phyloP scores from a whole-genome alignment of 2,113 vertebrate genomes.

The Cephalophus harveyi region DNA sequence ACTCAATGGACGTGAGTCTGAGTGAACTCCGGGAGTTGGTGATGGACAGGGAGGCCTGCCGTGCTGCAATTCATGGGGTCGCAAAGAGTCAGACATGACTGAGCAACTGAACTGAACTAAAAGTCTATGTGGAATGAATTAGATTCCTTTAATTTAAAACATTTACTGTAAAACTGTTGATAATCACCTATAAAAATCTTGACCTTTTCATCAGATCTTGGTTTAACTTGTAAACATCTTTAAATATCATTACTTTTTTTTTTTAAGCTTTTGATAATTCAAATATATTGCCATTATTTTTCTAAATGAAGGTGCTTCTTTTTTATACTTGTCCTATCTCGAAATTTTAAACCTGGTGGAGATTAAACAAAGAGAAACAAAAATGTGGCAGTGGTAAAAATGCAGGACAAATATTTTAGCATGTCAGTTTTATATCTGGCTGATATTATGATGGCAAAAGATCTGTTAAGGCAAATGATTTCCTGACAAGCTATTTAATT shows the following conservation, averaged over 20 bases:
- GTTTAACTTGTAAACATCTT: constrained; percentile 22
- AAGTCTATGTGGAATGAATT: neutral
- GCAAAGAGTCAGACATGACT: too few species aligned
- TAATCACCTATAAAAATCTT: neutral
- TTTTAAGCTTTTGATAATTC: neutral
- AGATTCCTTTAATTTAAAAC: constrained; percentile 8
- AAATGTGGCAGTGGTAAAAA: neutral
- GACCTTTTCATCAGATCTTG: neutral
- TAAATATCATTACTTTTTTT: constrained; percentile 27
- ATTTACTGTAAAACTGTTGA: neutral
- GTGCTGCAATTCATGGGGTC: rapidly evolving
- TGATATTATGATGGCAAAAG: neutral
- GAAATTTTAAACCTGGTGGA: neutral
- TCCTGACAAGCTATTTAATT: constrained; percentile 68
- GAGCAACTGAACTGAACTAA: too few species aligned
- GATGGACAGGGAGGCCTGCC: too few species aligned
- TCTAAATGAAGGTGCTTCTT: neutral
- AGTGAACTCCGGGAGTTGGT: too few species aligned
- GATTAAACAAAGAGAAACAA: neutral
- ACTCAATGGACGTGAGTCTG: too few species aligned
- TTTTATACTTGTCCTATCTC: neutral
- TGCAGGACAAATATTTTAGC: neutral
- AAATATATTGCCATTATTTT: neutral
- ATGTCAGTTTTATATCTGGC: constrained; percentile 30
- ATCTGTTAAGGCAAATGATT: constrained; percentile 51